These are phyloP conservation scores for Boloria selene DNA, from an alignment of 2,888 invertebrate genomes.

Conservation along the genomic window DNA sequence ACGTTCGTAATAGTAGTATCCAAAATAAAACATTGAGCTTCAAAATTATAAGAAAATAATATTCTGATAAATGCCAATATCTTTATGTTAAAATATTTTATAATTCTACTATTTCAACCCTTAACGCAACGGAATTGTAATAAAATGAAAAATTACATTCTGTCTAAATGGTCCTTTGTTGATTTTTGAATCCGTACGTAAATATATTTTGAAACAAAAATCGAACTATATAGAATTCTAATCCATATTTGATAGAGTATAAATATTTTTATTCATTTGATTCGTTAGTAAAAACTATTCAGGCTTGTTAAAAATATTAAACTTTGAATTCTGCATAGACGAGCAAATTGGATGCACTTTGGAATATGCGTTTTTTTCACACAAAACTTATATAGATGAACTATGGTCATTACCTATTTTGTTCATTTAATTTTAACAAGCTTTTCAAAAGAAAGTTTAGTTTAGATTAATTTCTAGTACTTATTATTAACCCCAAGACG, in stretches of 20 bases:
- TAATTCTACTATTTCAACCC: no score
- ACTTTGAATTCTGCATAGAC: slow-evolving; percentile 32
- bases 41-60: no score
- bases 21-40: no score
- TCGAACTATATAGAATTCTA: slow-evolving; percentile 14
- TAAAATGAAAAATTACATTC: slow-evolving; percentile 5
- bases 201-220: slow-evolving; percentile 13
- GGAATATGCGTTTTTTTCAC: slow-evolving; percentile 31
- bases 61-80: no score
- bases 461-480: no score
- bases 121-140: no score
- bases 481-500: no score
- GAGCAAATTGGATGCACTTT: slow-evolving; percentile 36
- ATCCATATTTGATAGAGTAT: slow-evolving; percentile 35
- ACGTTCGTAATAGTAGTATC: no score
- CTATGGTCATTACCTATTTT: slow-evolving; percentile 33
- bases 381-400: slow-evolving; percentile 32
- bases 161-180: slow-evolving; percentile 11
- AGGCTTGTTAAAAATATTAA: slow-evolving; percentile 34
- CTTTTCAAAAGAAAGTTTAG: no score
- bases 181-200: slow-evolving; percentile 14
- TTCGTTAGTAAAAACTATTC: slow-evolving; percentile 39
- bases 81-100: no score
- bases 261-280: slow-evolving; percentile 39
- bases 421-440: not conserved